Conservation (phyloP, 2,113 vertebrate genomes). For the Ancistrus triradiatus region DNA sequence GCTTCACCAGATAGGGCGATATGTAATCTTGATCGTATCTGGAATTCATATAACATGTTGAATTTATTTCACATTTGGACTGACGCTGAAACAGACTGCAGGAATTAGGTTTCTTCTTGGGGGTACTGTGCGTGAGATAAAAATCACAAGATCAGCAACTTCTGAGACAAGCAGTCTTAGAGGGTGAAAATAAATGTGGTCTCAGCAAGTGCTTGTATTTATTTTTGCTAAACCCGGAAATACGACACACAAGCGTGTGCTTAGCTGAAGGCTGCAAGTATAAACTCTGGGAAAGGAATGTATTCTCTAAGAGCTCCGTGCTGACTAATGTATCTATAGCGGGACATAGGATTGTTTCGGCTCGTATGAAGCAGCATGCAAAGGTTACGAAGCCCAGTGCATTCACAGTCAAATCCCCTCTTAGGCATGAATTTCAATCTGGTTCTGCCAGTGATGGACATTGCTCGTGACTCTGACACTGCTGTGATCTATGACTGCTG, state of each 20-base stretch:
- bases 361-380: no score
- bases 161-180: slow-evolving; percentile 2
- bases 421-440: no score
- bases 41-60: slow-evolving; percentile 18
- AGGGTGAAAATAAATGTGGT: slow-evolving; percentile 10
- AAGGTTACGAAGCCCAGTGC: no score
- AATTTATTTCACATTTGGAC: no score
- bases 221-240: slow-evolving; percentile 8
- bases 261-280: not conserved
- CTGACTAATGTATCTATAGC: no score
- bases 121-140: not conserved
- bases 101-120: slow-evolving; percentile 15
- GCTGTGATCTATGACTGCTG: no score
- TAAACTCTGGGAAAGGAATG: not conserved
- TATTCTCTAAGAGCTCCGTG: no score
- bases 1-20: no score
- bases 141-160: slow-evolving; percentile 19
- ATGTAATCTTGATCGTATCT: not conserved
- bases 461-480: no score
- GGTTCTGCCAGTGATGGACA: no score
- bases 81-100: not conserved
- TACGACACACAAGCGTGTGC: not conserved
- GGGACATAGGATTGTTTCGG: not conserved
- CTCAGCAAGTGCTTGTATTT: not conserved
- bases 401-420: no score